Percentiles rank a stretch among this genome's conserved stretches.
phyloP scores from a whole-genome alignment of 2,888 invertebrate species.

The Drosophila stalkeri region DNA sequence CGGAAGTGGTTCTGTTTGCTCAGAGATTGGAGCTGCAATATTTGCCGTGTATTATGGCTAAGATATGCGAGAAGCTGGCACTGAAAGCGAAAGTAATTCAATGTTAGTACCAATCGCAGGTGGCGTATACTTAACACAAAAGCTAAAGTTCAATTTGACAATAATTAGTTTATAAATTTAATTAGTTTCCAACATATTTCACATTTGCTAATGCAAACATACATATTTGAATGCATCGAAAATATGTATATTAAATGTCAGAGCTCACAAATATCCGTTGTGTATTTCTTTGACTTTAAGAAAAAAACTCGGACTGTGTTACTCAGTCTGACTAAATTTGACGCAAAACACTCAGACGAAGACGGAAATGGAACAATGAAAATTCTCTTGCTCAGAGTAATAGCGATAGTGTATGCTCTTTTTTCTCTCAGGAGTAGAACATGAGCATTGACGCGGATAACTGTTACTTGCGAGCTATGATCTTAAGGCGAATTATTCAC shows the following conservation, averaged over 20 bases:
- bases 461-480: too few relatives aligned
- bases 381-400: too few relatives aligned
- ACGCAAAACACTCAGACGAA: too few relatives aligned
- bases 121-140: constrained; percentile 59
- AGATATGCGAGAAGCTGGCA: constrained; percentile 6
- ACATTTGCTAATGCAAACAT: neutral
- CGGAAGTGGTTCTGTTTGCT: constrained; percentile 63
- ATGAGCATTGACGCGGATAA: too few relatives aligned
- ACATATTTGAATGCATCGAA: neutral
- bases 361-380: too few relatives aligned
- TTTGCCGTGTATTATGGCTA: constrained; percentile 23
- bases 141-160: constrained; percentile 54
- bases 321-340: too few relatives aligned
- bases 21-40: constrained; percentile 51
- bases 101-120: constrained; percentile 6
- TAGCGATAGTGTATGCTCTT: too few relatives aligned
- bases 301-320: too few relatives aligned
- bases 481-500: neutral
- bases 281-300: too few relatives aligned
- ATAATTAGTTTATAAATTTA: constrained; percentile 7
- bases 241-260: too few relatives aligned
- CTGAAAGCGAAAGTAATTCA: constrained; percentile 45
- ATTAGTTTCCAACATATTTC: constrained; percentile 33
- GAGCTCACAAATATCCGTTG: too few relatives aligned
- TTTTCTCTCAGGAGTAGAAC: too few relatives aligned